Conservation (phyloP, 2,113 vertebrate species). For the Megaceryle torquata region DNA sequence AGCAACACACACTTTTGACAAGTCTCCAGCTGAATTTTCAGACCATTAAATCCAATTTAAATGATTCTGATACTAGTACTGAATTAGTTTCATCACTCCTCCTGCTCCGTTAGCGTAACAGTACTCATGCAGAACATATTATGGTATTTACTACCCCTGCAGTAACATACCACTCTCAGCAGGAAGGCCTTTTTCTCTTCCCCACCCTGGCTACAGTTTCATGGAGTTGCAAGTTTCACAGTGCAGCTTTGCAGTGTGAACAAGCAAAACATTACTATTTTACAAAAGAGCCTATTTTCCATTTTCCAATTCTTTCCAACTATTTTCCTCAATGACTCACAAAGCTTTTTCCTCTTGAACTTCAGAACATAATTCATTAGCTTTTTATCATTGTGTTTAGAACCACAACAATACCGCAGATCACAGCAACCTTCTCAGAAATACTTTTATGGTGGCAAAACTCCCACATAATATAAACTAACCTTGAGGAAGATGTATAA, state of each 20-base stretch:
- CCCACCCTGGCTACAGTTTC: neutral
- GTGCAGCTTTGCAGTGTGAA: neutral
- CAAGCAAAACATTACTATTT: neutral
- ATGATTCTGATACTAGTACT: neutral
- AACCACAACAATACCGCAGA: neutral
- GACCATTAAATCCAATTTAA: neutral
- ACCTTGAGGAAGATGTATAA: neutral
- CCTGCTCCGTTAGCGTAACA: neutral
- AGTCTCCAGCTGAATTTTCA: neutral
- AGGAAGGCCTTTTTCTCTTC: neutral
- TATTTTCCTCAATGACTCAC: neutral
- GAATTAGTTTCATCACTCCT: neutral
- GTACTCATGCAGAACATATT: neutral
- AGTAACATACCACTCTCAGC: neutral
- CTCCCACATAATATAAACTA: neutral
- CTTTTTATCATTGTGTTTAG: neutral
- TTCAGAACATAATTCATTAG: neutral
- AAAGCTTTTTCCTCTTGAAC: neutral
- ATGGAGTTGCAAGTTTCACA: neutral
- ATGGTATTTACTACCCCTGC: neutral
- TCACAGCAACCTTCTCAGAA: neutral
- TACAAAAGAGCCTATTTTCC: neutral
- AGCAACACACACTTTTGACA: rapidly evolving
- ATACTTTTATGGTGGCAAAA: neutral
- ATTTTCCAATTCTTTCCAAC: neutral